Base-by-base conservation (phyloP, 2,797 vertebrate species). In the Danionella dracula region DNA sequence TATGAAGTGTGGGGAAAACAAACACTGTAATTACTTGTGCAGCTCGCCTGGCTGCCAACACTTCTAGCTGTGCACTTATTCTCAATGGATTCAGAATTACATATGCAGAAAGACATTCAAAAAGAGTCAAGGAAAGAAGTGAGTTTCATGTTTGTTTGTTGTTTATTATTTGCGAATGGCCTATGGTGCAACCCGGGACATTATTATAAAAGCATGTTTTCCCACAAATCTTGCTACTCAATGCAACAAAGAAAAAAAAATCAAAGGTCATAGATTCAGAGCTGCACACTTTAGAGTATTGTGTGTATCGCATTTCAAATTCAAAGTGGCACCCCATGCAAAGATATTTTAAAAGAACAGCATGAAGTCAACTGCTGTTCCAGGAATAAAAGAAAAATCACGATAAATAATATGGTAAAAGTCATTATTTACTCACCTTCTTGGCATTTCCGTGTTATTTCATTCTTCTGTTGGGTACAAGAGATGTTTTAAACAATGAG, bases 171-270 rank as follows among this genome's bases (percentile, higher is more conserved):
- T 50, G 8, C 34, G 29, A 42, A 44, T 17, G 34, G 20, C 37
- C 50, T 42, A 42, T 57, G 55, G 38, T 44, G 55, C 55, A 57
- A 42, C 55, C 11, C 15, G 1, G 55, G 38, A 57, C 23, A n/a
- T 57, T 44, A 57, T 57, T 57, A 29, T 31, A 57, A 57, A 57
- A 31, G 38, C 55, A 44, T 11, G 16, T 31, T 57, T 57, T 57
- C 15, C 17, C 15, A 57, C 11, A 57, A 57, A 19, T 29, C 34
- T 16, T 55, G 23, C 38, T 31, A 9, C 13, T 29, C 20, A 12
- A 5, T 2, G 9, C 54, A 56, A 16, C 23, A 31, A 41, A 57
- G 11, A 57, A 17, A 2, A 57, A 17, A 2, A 57, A 42, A 29
- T 4, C 15, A 44, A 44, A 57, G 23, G 23, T 57, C 55, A 44